Evolutionary conservation across 2,888 invertebrate species (phyloP).

Genomic region (Isotomurus palustris): DNA sequence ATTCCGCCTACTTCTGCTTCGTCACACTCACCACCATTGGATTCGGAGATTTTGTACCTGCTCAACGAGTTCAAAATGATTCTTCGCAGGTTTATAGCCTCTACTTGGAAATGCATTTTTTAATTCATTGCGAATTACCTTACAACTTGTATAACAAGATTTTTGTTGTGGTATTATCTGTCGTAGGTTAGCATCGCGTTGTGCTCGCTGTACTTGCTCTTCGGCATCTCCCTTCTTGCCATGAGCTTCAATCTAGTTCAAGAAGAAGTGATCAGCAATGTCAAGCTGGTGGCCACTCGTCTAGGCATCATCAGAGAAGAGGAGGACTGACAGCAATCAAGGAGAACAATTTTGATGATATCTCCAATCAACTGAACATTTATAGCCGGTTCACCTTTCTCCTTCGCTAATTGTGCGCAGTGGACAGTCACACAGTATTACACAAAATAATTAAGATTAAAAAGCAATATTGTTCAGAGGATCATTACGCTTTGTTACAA

Average conservation of each 20-base stretch:
- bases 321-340: slow-evolving; percentile 50
- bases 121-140: too few relatives aligned
- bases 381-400: too few relatives aligned
- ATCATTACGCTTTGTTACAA: too few relatives aligned
- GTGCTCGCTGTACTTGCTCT: slow-evolving; percentile 85
- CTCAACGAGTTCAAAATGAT: slow-evolving; percentile 19
- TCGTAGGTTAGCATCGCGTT: slow-evolving; percentile 66
- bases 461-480: too few relatives aligned
- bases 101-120: too few relatives aligned
- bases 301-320: slow-evolving; percentile 81
- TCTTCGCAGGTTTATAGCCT: slow-evolving; percentile 27
- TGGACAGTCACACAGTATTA: too few relatives aligned
- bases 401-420: too few relatives aligned
- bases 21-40: slow-evolving; percentile 86
- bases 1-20: slow-evolving; percentile 90
- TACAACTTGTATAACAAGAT: too few relatives aligned
- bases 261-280: slow-evolving; percentile 84
- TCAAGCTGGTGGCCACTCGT: slow-evolving; percentile 76
- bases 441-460: too few relatives aligned
- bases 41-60: slow-evolving; percentile 29
- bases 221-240: slow-evolving; percentile 87
- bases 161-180: too few relatives aligned
- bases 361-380: too few relatives aligned
- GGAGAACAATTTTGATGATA: too few relatives aligned
- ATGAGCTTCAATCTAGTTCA: slow-evolving; percentile 97